Evolutionary conservation across 2,113 vertebrate species (phyloP).

Genomic region (Myocastor coypus): DNA sequence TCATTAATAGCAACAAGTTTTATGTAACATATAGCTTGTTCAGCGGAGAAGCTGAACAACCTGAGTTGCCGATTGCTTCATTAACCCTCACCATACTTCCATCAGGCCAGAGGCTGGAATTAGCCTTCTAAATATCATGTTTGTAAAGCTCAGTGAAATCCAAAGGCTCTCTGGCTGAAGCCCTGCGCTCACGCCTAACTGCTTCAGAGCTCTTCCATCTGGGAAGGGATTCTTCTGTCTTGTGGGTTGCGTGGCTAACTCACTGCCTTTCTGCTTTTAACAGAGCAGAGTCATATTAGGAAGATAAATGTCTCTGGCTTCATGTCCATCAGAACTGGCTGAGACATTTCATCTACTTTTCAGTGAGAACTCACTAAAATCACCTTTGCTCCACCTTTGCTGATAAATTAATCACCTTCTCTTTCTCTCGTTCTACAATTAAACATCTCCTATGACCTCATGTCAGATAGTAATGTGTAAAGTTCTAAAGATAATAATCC

Average conservation of each 20-base stretch:
- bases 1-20: not conserved
- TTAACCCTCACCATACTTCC: not conserved
- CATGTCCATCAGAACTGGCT: not conserved
- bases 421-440: not conserved
- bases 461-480: slow-evolving; percentile 62
- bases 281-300: not conserved
- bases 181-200: not conserved
- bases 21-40: not conserved
- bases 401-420: slow-evolving; percentile 35
- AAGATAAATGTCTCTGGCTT: not conserved
- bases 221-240: not conserved
- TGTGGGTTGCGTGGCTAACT: not conserved
- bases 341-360: not conserved
- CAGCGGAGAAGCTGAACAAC: not conserved
- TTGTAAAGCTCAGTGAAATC: slow-evolving; percentile 12
- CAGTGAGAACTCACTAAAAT: not conserved
- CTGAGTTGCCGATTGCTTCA: not conserved
- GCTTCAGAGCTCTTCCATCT: not conserved
- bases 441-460: slow-evolving; percentile 34
- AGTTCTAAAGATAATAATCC: slow-evolving; percentile 76
- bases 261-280: not conserved
- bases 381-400: slow-evolving; percentile 28
- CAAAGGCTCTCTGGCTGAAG: not conserved
- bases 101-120: not conserved
- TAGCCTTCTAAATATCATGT: not conserved